Evolutionary conservation across 2,113 vertebrate species (phyloP), one percentile per base, ranked within the genome.

Genomic region (Tetrax tetrax): DNA sequence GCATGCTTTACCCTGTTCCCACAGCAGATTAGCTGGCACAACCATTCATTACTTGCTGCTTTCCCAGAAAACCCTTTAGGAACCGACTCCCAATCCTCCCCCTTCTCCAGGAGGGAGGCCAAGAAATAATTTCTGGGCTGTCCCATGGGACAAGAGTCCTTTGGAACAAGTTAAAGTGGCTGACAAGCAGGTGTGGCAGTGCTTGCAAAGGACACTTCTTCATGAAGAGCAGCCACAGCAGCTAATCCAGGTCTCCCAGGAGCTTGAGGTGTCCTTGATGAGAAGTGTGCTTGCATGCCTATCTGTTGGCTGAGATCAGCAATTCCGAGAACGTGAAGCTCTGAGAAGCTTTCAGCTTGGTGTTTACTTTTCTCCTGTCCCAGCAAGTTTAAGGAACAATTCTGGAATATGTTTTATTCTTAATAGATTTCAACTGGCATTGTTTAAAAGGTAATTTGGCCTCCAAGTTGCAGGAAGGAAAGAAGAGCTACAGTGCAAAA

Each of bases 1-100:
- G 80, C 72, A 8, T 68, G 70, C 59, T 91, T 78, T 93, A 69
- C 63, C 50, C 75, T 20, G 64, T 95, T 97, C 93, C 89, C 88
- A 96, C 89, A 93, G 87, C 80, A 90, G 89, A 95, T 94, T 90
- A 96, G 48, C 80, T 77, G 79, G 50, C 93, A 96, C 51, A 86
- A 47, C 93, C 83, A 79, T 91, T 94, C 89, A 89, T 95, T 77
- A 87, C 68, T 65, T 85, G 47, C 50, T 90, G 61, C 68, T 68
- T 97, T 96, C 91, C 94, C 69, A 85, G 95, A 92, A 97, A 96
- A 85, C 72, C 38, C 79, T 95, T 89, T 50, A 93, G 76, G 93
- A 95, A 91, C 75, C 41, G 75, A 24, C 74, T 96, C 54, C 79
- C 12, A 89, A 1, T 88, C 71, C 84, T 89, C 59, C 60, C 29